A percentile compares a stretch with the other conserved stretches of the same genome.
phyloP scores from a whole-genome alignment of 2,113 vertebrate species.

The Semnornis frantzii region DNA sequence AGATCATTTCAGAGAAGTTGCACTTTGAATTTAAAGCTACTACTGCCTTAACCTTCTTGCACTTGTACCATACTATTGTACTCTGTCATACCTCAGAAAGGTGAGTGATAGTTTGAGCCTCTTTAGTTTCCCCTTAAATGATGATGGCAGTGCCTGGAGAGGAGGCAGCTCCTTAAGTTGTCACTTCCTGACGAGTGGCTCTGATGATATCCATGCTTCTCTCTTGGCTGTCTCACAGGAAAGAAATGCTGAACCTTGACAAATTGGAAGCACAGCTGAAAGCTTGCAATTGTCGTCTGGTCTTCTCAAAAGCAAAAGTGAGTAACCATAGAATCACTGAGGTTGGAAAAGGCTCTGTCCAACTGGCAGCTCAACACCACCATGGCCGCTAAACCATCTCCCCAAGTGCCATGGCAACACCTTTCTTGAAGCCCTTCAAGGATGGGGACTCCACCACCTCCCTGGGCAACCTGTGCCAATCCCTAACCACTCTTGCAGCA shows the following conservation, averaged over 20 bases:
- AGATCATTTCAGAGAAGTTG: slow-evolving; percentile 93
- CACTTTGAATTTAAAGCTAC: slow-evolving; percentile 93
- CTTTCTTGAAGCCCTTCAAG: no score
- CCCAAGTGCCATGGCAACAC: no score
- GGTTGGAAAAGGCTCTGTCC: no score
- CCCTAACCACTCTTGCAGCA: no score
- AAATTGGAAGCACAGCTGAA: slow-evolving; percentile 97
- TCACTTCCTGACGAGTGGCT: accelerated
- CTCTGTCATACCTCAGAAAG: slow-evolving; percentile 86
- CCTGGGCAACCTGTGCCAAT: no score
- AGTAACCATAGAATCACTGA: slow-evolving; percentile 13
- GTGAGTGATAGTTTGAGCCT: slow-evolving; percentile 68
- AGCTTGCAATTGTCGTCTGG: slow-evolving; percentile 92
- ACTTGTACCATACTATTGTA: slow-evolving; percentile 90
- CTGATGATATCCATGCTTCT: background rate
- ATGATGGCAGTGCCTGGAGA: background rate
- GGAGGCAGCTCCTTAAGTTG: background rate
- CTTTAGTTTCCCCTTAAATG: background rate
- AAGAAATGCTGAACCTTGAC: slow-evolving; percentile 88
- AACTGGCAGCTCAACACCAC: no score
- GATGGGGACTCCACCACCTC: no score
- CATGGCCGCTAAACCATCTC: no score
- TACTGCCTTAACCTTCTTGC: slow-evolving; percentile 98
- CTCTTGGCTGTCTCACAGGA: slow-evolving; percentile 76
- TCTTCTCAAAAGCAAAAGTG: slow-evolving; percentile 98